These are phyloP conservation scores for Clarias magur DNA, from an alignment of 2,113 vertebrate species.

Conservation along the genomic window DNA sequence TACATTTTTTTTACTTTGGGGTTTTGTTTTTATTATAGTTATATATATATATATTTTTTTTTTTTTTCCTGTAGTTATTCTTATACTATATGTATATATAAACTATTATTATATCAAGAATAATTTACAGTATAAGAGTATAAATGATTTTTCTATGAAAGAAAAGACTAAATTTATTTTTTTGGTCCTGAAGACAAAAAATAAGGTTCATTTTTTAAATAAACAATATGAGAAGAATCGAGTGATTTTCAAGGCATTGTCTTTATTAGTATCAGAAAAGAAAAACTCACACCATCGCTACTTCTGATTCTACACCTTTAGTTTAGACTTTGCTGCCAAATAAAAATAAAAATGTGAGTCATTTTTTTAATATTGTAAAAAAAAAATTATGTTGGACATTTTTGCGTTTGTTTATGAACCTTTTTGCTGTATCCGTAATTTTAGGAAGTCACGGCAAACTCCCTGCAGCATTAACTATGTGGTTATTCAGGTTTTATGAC, in stretches of 20 bases:
- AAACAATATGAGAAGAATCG: background rate
- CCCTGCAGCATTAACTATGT: background rate
- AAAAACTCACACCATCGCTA: background rate
- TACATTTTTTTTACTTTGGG: background rate
- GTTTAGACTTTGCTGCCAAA: background rate
- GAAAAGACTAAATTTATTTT: background rate
- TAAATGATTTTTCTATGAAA: background rate
- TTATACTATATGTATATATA: background rate
- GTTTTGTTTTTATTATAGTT: background rate
- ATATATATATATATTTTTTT: background rate
- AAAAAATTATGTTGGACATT: background rate
- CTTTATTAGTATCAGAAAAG: background rate
- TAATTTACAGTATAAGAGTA: background rate
- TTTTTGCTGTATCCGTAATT: background rate
- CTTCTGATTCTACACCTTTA: background rate
- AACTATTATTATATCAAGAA: background rate
- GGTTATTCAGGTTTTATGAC: slow-evolving; percentile 5
- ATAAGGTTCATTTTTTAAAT: background rate
- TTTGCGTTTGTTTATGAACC: background rate
- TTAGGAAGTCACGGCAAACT: background rate
- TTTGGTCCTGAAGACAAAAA: background rate
- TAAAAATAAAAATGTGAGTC: background rate
- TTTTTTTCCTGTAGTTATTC: background rate
- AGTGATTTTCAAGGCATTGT: background rate
- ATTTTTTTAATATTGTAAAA: background rate